These are phyloP conservation scores for Mesaphorura yosii DNA, from an alignment of 1,140 invertebrate genomes.

Conservation along the genomic window DNA sequence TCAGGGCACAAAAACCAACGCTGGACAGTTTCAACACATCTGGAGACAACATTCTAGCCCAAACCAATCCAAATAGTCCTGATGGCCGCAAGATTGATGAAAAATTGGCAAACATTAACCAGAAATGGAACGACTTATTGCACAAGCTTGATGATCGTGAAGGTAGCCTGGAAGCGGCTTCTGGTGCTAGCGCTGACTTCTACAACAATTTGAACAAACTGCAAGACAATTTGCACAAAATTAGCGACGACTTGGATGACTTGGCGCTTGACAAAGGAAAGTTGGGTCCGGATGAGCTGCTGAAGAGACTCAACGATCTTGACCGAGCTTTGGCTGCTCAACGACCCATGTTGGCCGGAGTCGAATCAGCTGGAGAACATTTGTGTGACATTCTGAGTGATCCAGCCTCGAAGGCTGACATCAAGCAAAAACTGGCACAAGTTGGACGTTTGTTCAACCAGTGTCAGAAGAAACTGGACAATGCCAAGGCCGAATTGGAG, in stretches of 20 bases:
- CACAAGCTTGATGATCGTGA: conserved; percentile 68
- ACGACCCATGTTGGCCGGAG: conserved; percentile 69
- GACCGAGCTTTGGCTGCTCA: conserved; percentile 79
- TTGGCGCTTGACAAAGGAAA: conserved; percentile 54
- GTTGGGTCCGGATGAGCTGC: conserved; percentile 67
- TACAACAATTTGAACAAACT: conserved; percentile 69
- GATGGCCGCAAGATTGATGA: conserved; percentile 59
- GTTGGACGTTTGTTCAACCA: conserved; percentile 71
- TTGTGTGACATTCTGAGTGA: conserved; percentile 81
- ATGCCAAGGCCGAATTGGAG: conserved; percentile 79
- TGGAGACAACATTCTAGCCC: conserved; percentile 59
- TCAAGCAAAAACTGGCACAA: conserved; percentile 71
- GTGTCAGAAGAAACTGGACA: conserved; percentile 76
- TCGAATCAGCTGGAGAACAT: conserved; percentile 72
- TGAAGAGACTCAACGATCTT: conserved; percentile 65
- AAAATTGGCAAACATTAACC: conserved; percentile 43
- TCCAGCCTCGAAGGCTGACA: conserved; percentile 74
- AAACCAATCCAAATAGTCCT: conserved; percentile 54
- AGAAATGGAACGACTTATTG: conserved; percentile 65
- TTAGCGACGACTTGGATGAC: conserved; percentile 74
- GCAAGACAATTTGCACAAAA: conserved; percentile 65
- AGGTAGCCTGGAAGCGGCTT: conserved; percentile 69
- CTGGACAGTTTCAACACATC: conserved; percentile 71
- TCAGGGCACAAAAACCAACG: conserved; percentile 77
- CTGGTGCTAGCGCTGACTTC: conserved; percentile 78